A percentile compares a stretch with the other conserved stretches of the same genome.
Conservation (phyloP, 2,797 vertebrate species). For the Coregonus ussuriensis region DNA sequence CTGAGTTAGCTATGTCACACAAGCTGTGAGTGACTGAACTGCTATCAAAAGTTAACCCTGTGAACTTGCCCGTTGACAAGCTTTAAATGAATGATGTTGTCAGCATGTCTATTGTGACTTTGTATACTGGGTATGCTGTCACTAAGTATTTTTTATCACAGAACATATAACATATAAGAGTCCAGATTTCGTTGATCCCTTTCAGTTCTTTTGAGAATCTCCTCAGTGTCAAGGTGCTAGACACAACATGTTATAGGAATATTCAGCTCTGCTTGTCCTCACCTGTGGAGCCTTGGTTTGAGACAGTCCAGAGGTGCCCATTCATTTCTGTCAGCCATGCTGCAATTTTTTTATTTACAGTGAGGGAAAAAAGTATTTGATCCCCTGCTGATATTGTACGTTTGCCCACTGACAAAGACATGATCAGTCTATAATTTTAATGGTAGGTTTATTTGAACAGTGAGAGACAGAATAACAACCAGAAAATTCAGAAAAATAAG, state of each 20-base stretch:
- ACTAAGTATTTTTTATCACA: too few relatives aligned
- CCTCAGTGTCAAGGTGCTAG: not conserved
- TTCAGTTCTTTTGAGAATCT: constrained; percentile 11
- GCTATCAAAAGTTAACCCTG: constrained; percentile 29
- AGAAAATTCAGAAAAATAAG: too few relatives aligned
- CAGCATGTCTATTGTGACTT: constrained; percentile 4
- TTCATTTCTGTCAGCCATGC: constrained; percentile 27
- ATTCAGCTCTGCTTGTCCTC: constrained; percentile 6
- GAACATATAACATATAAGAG: too few relatives aligned
- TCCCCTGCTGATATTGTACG: too few relatives aligned
- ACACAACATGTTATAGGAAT: constrained; percentile 13
- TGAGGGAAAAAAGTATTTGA: too few relatives aligned
- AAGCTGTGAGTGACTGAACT: constrained; percentile 23
- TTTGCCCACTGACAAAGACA: too few relatives aligned
- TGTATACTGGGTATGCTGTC: not conserved
- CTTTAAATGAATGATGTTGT: constrained; percentile 10
- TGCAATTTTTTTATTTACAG: not conserved
- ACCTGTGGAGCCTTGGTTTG: not conserved
- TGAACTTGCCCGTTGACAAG: constrained; percentile 21
- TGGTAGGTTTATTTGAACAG: too few relatives aligned
- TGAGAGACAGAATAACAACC: too few relatives aligned
- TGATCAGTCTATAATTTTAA: too few relatives aligned
- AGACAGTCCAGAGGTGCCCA: not conserved
- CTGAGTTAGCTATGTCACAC: constrained; percentile 21
- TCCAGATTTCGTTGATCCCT: not conserved